Evolutionary conservation across 2,888 invertebrate species (phyloP), one percentile per base, ranked within the genome.

Genomic region (Pomacea canaliculata): DNA sequence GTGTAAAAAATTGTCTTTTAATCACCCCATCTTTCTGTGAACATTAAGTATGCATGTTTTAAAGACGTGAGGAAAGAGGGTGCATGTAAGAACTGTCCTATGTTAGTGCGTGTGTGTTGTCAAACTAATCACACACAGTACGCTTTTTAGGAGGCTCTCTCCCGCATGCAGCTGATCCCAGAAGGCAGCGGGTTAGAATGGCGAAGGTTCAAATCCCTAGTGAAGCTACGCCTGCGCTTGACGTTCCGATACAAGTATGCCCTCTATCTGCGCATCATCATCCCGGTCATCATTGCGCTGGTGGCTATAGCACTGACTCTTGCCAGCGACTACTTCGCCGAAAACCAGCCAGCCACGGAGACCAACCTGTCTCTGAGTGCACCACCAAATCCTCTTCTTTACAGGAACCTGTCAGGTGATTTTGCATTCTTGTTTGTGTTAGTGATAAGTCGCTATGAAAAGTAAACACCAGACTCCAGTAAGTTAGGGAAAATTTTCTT

Each of bases 331-430:
- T 66, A 23, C 70, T 70, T 23, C 51, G n/a, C 37, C 70, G n/a
- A 70, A 59, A 23, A 70, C 70, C 51, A 51, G 27, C 16, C 10
- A 10, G 23, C 10, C 23, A 18, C 63, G 10, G 12, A 23, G 10
- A 19, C 4, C 23, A n/a, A 27, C 1, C 5, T 63, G 23, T 12
- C 10, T 7, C 63, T 63, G 63, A 63, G 27, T 19, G 3, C 10
- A 10, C 56, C 59, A 37, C 56, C 16, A 12, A 23, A 49, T 37
- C 73, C n/a, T 10, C 68, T 73, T 9, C 37, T 65, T 16, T 73
- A 73, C 74, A 68, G 62, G 48, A 69, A 74, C 18, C 9, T 46
- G 46, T 46, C 74, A 74, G 62, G 74, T 69, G 51, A 56, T 56
- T 56, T 13, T 56, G 63, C 37, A 37, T 37, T 60, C 60, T 60